Percentiles rank a stretch among this genome's conserved stretches.
Evolutionary conservation across 2,113 vertebrate genomes (phyloP).

Genomic region (Pachycephala philippinensis): DNA sequence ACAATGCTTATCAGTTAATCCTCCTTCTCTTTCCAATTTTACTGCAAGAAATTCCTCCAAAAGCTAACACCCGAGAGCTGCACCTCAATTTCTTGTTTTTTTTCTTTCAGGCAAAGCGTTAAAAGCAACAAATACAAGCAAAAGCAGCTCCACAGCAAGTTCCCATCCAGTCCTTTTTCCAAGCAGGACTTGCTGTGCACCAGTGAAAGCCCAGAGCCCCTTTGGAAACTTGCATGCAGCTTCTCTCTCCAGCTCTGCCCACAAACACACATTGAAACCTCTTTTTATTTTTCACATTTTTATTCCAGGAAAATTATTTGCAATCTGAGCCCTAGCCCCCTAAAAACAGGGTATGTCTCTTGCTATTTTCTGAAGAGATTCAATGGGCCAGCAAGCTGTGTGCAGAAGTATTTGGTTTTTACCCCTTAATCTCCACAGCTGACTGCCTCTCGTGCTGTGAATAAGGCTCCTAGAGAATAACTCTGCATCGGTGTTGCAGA

Average conservation of each 20-base stretch:
- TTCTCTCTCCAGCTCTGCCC: not conserved
- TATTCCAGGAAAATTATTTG: not conserved
- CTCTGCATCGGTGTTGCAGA: not conserved
- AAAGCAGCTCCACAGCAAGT: not conserved
- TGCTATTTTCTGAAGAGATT: not conserved
- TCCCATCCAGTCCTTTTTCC: not conserved
- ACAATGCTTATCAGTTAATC: not conserved
- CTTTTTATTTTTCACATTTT: not conserved
- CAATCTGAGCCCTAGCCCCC: not conserved
- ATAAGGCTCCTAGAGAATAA: not conserved
- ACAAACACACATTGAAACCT: not conserved
- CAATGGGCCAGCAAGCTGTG: not conserved
- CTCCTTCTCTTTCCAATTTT: not conserved
- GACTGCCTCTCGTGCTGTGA: not conserved
- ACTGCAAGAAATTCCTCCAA: not conserved
- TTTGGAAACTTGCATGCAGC: not conserved
- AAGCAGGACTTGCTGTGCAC: accelerated
- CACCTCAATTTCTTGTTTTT: not conserved
- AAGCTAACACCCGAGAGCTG: not conserved
- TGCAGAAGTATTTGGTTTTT: not conserved
- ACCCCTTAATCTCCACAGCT: accelerated
- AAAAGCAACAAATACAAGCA: not conserved
- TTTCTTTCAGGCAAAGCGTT: not conserved
- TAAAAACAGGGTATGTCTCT: not conserved
- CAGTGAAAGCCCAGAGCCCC: not conserved